Percentiles rank a stretch among this genome's conserved stretches.
Conservation (phyloP, 2,113 vertebrate genomes). For the Melospiza melodia region DNA sequence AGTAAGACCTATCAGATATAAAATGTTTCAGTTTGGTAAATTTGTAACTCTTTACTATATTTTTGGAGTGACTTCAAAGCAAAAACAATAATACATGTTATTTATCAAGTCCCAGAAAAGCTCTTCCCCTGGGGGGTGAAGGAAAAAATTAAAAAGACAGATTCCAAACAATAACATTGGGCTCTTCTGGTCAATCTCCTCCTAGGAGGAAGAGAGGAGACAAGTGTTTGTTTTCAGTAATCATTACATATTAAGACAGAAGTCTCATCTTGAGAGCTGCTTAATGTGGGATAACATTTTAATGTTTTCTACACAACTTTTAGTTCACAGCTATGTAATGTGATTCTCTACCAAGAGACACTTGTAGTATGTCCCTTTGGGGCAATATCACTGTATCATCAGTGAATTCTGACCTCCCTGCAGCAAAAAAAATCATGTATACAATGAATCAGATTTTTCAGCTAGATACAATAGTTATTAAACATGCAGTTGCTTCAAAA, state of each 20-base stretch:
- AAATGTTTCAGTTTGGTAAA: too few species aligned
- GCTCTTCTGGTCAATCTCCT: not conserved
- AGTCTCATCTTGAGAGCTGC: not conserved
- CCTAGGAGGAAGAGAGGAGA: not conserved
- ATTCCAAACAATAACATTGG: not conserved
- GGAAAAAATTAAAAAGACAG: not conserved
- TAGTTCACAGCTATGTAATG: not conserved
- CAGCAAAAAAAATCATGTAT: not conserved
- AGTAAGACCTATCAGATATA: not conserved
- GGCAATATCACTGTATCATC: not conserved
- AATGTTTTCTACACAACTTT: not conserved
- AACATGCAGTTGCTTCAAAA: not conserved
- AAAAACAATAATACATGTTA: not conserved
- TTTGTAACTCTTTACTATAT: not conserved
- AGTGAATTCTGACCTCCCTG: not conserved
- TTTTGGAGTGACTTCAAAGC: not conserved
- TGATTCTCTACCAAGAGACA: not conserved
- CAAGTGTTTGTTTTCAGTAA: not conserved
- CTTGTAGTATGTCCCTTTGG: not conserved
- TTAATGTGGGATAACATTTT: not conserved
- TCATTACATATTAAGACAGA: not conserved
- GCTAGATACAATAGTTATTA: not conserved
- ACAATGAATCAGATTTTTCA: not conserved
- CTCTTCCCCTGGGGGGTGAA: rapidly evolving
- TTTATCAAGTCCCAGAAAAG: not conserved